Evolutionary conservation across 2,888 invertebrate species (phyloP), one percentile per base, ranked within the genome.

Genomic region (Tipula helvola): DNA sequence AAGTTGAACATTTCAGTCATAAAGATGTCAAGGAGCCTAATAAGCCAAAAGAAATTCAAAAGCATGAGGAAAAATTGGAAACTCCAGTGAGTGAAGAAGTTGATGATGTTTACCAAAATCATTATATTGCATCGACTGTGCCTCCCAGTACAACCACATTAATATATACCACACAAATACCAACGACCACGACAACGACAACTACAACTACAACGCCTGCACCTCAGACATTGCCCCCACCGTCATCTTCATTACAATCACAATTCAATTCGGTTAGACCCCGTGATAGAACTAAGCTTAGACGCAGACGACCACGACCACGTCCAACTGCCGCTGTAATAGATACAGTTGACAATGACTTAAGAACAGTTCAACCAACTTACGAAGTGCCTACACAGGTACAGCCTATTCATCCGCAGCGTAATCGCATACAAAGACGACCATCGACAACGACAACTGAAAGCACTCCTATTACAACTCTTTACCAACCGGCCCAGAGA

Each of bases 141-240:
- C 18, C 52, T 16, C 52, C 71, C 28, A 71, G 71, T 71, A 39
- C 83, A 18, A 47, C 83, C 2, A 57, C 86, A 39, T 83, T 87
- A 10, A 71, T 57, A n/a, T 83, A 87, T 28, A 87, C 86, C 13
- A 47, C 86, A 42, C 57, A 87, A 12, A 42, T 87, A 16, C 83
- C 87, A 83, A 41, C 85, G 44, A 71, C 87, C 4, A 47, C 87
- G 28, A 86, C 85, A 10, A 47, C 87, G 12, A 84, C 86, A 18
- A 83, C 87, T 36, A 47, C 87, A n/a, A 36, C 85, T 2, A 83
- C 86, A n/a, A 28, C 28, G 28, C 13, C 42, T 28, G 41, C 39
- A 47, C 47, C 87, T 12, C 71, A 71, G 28, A 71, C 71, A 71
- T 28, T 71, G 28, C 71, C 71, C 2, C 28, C 71, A 71, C 18